Conservation (phyloP, 2,113 vertebrate species). For the Neoarius graeffei region DNA sequence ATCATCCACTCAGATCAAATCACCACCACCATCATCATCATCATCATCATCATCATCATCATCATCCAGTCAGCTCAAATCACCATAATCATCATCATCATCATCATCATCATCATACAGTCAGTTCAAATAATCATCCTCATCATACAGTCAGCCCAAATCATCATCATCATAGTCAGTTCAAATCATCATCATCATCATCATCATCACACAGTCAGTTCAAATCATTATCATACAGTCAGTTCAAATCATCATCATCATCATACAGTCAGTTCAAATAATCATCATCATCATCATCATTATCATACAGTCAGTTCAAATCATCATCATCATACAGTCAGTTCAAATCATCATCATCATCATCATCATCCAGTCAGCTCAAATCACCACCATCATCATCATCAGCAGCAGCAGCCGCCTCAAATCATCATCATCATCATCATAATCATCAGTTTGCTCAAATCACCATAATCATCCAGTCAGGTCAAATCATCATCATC, state of each 20-base stretch:
- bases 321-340: too few relatives aligned
- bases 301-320: not conserved
- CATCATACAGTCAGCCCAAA: not conserved
- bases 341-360: not conserved
- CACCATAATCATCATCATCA: not conserved
- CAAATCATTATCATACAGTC: not conserved
- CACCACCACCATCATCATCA: not conserved
- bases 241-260: not conserved
- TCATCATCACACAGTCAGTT: not conserved
- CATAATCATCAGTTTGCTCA: too few relatives aligned
- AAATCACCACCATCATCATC: too few relatives aligned
- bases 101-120: too few relatives aligned
- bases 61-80: not conserved
- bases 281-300: too few relatives aligned
- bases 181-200: not conserved
- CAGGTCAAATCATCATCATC: not conserved
- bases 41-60: not conserved
- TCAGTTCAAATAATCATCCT: not conserved
- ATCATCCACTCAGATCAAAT: accelerated
- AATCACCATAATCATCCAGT: too few relatives aligned
- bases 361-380: too few relatives aligned
- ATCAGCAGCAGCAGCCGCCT: too few relatives aligned
- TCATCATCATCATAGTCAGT: not conserved
- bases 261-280: not conserved
- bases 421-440: not conserved